Evolutionary conservation across 2,113 vertebrate species (phyloP).

Genomic region (Seriola rivoliana): DNA sequence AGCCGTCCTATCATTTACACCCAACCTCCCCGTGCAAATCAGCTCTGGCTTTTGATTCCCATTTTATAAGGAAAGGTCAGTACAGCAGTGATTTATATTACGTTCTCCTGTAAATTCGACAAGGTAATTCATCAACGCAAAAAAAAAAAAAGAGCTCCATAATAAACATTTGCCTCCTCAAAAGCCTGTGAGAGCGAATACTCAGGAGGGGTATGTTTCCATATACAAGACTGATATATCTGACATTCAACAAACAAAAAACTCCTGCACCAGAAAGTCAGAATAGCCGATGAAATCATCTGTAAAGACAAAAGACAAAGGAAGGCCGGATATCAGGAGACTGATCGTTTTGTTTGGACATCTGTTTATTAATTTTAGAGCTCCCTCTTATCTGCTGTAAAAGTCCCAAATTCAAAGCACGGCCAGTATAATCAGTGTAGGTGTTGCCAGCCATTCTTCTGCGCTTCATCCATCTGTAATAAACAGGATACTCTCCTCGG

Average conservation of each 20-base stretch:
- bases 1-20: conserved; percentile 43
- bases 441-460: conserved; percentile 55
- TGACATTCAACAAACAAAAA: conserved; percentile 38
- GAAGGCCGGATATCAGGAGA: conserved; percentile 20
- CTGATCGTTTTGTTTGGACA: conserved; percentile 47
- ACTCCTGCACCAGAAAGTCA: conserved; percentile 17
- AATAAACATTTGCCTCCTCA: conserved; percentile 68
- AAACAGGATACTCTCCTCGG: conserved; percentile 77
- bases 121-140: conserved; percentile 75
- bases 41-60: conserved; percentile 70
- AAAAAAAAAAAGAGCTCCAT: conserved; percentile 50
- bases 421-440: conserved; percentile 1
- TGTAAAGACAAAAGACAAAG: conserved; percentile 25
- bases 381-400: conserved; percentile 37
- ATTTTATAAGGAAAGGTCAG: conserved; percentile 80
- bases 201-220: conserved; percentile 45
- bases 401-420: conserved; percentile 34
- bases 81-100: conserved; percentile 78
- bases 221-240: conserved; percentile 45
- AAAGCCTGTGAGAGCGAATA: conserved; percentile 56
- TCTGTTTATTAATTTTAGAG: conserved; percentile 59
- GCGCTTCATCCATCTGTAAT: conserved; percentile 60
- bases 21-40: conserved; percentile 56
- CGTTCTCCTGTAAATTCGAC: conserved; percentile 71
- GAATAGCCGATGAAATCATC: conserved; percentile 7